Evolutionary conservation across 2,797 vertebrate genomes (phyloP), one percentile per base, ranked within the genome.

Genomic region (Arnoldichthys spilopterus): DNA sequence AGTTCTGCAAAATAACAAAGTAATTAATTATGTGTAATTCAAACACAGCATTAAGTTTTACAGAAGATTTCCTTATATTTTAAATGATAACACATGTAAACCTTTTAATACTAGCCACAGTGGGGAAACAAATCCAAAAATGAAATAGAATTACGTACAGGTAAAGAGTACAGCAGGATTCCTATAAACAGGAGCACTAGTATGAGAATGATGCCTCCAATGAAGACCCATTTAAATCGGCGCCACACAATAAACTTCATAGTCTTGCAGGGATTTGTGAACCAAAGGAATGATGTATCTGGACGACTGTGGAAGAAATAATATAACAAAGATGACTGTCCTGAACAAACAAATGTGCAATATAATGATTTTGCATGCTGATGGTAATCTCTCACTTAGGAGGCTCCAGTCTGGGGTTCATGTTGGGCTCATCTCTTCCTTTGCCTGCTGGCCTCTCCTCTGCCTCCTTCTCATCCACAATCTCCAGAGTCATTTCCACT

Each of bases 341-440:
- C 40, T n/a, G n/a, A 68, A 67, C 24, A 45, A 64, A 28, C 28
- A 54, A 79, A 16, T 18, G 40, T 78, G 1, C 28, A 54, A 16
- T 22, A 30, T 3, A 82, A 56, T n/a, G 26, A 34, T 74, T n/a
- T 43, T 51, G 28, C 24, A 40, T 47, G 47, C 56, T 64, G 4
- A 72, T 2, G 22, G 5, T 64, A 30, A 37, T 24, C 0, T 34
- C 22, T 95, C 93, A 99, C 98, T 98, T 98, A 51, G 97, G 98
- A 82, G 83, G 85, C n/a, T 99, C 97, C 86, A 99, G 91, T 92
- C 93, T 98, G 63, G 98, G 98, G 89, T 99, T 98, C 96, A 99
- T 98, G 92, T 99, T 99, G 85, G 98, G 98, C 90, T 99, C 97
- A 85, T 98, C 96, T 89, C 98, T 93, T 86, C 97, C 98, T 92